Percentiles rank a stretch among this genome's conserved stretches.
Conservation (phyloP, 1,140 invertebrate genomes). For the Maniola jurtina region DNA sequence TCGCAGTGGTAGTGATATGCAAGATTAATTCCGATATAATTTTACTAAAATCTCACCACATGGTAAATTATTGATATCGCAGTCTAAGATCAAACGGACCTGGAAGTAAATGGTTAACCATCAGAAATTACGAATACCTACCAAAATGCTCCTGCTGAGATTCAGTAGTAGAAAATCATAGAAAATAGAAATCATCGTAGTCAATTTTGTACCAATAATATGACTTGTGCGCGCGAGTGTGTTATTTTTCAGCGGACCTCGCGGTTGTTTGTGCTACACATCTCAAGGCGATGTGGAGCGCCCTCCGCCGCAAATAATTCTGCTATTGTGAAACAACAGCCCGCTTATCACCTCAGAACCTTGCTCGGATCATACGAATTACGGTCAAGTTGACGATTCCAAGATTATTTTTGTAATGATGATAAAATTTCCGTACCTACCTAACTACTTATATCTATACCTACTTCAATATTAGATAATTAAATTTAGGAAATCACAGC, state of each 20-base stretch:
- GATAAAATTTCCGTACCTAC: constrained; percentile 35
- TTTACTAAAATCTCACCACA: too few species aligned
- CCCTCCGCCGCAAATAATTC: constrained; percentile 75
- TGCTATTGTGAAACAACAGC: constrained; percentile 73
- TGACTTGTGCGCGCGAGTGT: constrained; percentile 45
- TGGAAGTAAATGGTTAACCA: background rate
- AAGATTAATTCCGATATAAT: too few species aligned
- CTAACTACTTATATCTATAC: too few species aligned
- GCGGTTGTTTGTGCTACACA: constrained; percentile 68
- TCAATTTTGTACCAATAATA: background rate
- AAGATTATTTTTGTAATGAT: constrained; percentile 65
- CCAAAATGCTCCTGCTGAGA: too few species aligned
- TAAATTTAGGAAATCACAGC: background rate
- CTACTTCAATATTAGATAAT: too few species aligned
- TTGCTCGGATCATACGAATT: constrained; percentile 74
- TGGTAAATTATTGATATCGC: too few species aligned
- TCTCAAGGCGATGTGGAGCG: constrained; percentile 64
- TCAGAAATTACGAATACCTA: background rate
- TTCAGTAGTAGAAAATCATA: too few species aligned
- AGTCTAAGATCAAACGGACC: background rate
- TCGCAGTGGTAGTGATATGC: too few species aligned
- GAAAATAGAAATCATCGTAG: too few species aligned
- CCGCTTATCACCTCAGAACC: constrained; percentile 64
- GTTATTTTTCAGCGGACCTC: constrained; percentile 61
- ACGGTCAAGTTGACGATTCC: constrained; percentile 76